phyloP scores from a whole-genome alignment of 2,797 vertebrate genomes.

The Sebastolobus alascanus region DNA sequence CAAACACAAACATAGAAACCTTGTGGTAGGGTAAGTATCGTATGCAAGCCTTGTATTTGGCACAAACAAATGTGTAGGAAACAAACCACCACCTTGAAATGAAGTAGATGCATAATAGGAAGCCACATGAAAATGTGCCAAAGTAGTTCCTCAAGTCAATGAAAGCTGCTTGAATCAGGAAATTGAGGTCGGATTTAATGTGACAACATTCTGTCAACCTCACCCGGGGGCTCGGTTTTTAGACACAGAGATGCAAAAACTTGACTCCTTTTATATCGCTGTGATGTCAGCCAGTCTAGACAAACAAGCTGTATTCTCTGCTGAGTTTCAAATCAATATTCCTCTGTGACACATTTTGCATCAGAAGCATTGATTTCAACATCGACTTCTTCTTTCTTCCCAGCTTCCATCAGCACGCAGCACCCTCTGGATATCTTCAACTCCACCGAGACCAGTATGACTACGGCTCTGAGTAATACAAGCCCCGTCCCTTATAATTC shows the following conservation, averaged over 20 bases:
- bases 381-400: slow-evolving; percentile 3
- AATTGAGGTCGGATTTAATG: slow-evolving; percentile 2
- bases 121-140: not conserved
- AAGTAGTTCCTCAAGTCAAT: not conserved
- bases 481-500: slow-evolving; percentile 36
- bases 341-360: not conserved
- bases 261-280: not conserved
- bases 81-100: not conserved
- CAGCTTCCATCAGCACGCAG: slow-evolving; percentile 24
- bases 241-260: not conserved
- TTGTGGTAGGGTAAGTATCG: not conserved
- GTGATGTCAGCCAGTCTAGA: not conserved
- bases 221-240: not conserved
- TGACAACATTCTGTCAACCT: not conserved
- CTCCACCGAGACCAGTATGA: slow-evolving; percentile 36
- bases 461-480: slow-evolving; percentile 35
- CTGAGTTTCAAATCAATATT: not conserved
- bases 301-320: not conserved
- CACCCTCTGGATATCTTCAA: not conserved
- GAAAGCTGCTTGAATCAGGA: not conserved
- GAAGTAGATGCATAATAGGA: not conserved
- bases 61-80: not conserved
- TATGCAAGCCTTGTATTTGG: slow-evolving; percentile 2
- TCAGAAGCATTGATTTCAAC: not conserved
- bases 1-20: not conserved